phyloP scores from a whole-genome alignment of 2,797 vertebrate genomes.

The Gallirallus australis region DNA sequence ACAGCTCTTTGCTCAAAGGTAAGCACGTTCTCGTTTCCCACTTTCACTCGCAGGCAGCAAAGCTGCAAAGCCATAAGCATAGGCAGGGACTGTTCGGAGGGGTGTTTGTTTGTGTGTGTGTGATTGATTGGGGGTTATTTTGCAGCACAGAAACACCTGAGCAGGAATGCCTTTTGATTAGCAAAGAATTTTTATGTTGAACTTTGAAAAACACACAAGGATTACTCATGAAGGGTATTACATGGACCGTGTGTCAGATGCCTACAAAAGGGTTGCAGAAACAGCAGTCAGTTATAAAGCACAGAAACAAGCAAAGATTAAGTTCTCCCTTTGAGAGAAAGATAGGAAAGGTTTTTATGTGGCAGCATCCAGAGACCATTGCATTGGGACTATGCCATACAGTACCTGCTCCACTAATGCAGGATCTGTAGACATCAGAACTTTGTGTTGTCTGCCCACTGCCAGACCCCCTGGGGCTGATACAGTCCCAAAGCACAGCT shows the following conservation, averaged over 20 bases:
- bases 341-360: neutral
- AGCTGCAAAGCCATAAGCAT: neutral
- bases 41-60: neutral
- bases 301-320: slow-evolving; percentile 6
- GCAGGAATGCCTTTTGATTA: neutral
- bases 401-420: neutral
- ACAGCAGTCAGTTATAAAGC: neutral
- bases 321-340: neutral
- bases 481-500: neutral
- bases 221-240: slow-evolving; percentile 8
- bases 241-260: neutral
- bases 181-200: neutral
- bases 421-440: neutral
- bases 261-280: neutral
- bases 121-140: neutral
- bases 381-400: neutral
- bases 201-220: neutral
- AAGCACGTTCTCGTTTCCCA: neutral
- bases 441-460: neutral
- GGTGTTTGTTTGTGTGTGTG: too few species aligned
- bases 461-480: neutral
- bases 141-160: neutral
- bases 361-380: neutral
- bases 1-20: neutral
- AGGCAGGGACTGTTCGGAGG: neutral